A percentile compares a stretch with the other conserved stretches of the same genome.
Evolutionary conservation across 2,888 invertebrate genomes (phyloP).

Genomic region (Ormyrus labotus): DNA sequence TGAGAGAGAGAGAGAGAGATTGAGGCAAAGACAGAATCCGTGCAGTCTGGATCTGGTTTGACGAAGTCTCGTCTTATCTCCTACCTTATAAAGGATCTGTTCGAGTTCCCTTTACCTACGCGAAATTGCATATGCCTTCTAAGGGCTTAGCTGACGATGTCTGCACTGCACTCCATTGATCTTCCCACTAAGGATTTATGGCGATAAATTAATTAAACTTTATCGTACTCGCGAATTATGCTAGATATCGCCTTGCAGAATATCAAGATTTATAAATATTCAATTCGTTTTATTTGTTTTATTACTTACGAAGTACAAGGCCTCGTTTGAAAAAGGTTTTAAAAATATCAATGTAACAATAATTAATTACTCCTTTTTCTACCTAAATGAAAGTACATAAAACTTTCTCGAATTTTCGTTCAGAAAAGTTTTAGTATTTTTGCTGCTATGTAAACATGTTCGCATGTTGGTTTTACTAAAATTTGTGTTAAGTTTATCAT

Average conservation of each 20-base stretch:
- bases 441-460: too few species aligned
- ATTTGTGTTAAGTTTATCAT: background rate
- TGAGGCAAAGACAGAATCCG: background rate
- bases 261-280: too few species aligned
- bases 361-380: too few species aligned
- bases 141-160: conserved; percentile 10
- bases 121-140: conserved; percentile 32
- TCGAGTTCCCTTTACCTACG: conserved; percentile 8
- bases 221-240: background rate
- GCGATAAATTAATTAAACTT: conserved; percentile 36
- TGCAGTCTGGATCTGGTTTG: conserved; percentile 1
- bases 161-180: conserved; percentile 15
- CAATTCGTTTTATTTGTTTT: too few species aligned
- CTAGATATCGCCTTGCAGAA: too few species aligned
- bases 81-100: conserved; percentile 9
- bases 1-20: background rate
- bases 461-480: background rate
- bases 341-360: too few species aligned
- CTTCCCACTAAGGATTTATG: conserved; percentile 8
- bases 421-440: too few species aligned
- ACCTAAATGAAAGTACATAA: too few species aligned
- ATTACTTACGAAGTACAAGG: too few species aligned
- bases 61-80: conserved; percentile 8
- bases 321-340: too few species aligned
- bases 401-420: too few species aligned